Percentiles rank a stretch among this genome's conserved stretches.
These are phyloP conservation scores for Scarus forsteni DNA, from an alignment of 2,797 vertebrate species.

Conservation along the genomic window DNA sequence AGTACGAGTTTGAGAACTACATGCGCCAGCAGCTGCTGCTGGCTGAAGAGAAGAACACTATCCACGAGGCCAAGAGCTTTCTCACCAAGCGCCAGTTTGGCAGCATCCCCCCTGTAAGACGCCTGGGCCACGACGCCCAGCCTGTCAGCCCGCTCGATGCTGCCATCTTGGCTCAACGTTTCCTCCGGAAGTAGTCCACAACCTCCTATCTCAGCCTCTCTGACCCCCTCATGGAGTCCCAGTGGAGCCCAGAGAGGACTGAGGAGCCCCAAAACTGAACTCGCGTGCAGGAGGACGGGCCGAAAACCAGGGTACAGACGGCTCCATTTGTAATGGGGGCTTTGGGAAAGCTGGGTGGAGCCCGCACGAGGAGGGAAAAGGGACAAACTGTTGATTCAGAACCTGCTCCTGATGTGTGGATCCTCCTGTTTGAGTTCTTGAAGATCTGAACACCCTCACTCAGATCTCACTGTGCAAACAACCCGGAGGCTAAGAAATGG, in stretches of 20 bases:
- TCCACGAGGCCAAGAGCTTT: slow-evolving; percentile 95
- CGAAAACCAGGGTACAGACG: slow-evolving; percentile 30
- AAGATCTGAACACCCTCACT: slow-evolving; percentile 61
- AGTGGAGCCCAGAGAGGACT: slow-evolving; percentile 49
- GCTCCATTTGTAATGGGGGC: slow-evolving; percentile 26
- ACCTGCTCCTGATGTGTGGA: slow-evolving; percentile 48
- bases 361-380: slow-evolving; percentile 31
- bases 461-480: slow-evolving; percentile 66
- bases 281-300: slow-evolving; percentile 19
- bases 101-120: slow-evolving; percentile 93
- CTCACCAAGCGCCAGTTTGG: slow-evolving; percentile 93
- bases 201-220: slow-evolving; percentile 34
- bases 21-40: slow-evolving; percentile 98
- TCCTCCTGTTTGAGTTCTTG: slow-evolving; percentile 33
- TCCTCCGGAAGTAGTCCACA: slow-evolving; percentile 90
- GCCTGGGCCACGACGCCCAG: slow-evolving; percentile 96
- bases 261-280: slow-evolving; percentile 44
- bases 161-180: slow-evolving; percentile 95
- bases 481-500: slow-evolving; percentile 32
- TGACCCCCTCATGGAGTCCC: slow-evolving; percentile 30
- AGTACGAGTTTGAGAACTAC: slow-evolving; percentile 99
- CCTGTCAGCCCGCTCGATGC: slow-evolving; percentile 96
- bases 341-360: slow-evolving; percentile 45
- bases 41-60: slow-evolving; percentile 98
- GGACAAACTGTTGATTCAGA: slow-evolving; percentile 51